Base-by-base conservation (phyloP, 2,888 invertebrate species). In the Orgyia antiqua region DNA sequence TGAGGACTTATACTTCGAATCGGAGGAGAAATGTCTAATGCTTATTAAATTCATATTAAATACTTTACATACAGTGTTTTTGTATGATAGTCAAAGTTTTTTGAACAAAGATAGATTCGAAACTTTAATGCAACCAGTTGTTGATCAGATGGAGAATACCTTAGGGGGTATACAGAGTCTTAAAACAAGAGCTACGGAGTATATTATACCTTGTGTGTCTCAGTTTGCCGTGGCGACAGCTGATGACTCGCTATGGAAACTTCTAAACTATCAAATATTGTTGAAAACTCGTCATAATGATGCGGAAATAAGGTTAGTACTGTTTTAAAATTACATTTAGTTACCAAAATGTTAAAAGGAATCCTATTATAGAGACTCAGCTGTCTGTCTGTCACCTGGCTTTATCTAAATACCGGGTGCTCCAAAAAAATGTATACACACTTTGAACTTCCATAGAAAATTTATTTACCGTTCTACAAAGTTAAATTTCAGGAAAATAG, bases 161-260 rank as follows among this genome's bases (percentile, higher is more conserved):
- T 58, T 92, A 12, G 90, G 91, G n/a, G 89, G 89, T 2, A 87
- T 88, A 38, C 87, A 88, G 9, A 66, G 67, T 10, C 89, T 93
- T 53, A 88, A 90, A 51, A 63, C 75, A 1, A 87, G 94, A 28
- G 88, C 91, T 0, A 70, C 68, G 29, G 79, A 88, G 26, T 68
- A 91, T 11, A 75, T 97, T 17, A 91, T 91, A n/a, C 92, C 93
- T 0, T 94, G 95, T 59, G 88, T 97, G 36, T 91, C 93, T 0
- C 92, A 95, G 56, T 91, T 98, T 55, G 93, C 94, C 0, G 91
- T 93, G 7, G 93, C 94, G 0, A 91, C 92, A 1, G 92, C 91
- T 2, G 96, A 96, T 60, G 96, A 97, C 67, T 90, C 94, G 0
- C 73, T 95, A 13, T 97, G 97, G 93, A 97, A 97, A 64, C 90